Conservation (phyloP, 2,113 vertebrate species). For the Apeltes quadracus region DNA sequence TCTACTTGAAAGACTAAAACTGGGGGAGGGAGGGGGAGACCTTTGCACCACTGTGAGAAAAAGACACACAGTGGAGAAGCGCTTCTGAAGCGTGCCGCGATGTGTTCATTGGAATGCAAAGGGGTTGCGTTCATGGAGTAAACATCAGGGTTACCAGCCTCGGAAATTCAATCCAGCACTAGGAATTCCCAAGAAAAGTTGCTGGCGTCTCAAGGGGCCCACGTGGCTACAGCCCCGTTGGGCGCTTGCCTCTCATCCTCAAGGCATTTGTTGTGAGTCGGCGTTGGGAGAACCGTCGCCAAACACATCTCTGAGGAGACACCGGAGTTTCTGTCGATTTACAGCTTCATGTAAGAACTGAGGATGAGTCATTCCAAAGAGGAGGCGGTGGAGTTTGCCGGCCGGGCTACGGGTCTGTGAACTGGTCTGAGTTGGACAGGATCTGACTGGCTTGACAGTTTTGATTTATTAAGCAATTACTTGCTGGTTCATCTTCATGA, state of each 20-base stretch:
- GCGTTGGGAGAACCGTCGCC: background rate
- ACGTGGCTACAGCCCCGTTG: background rate
- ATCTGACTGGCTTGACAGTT: constrained; percentile 17
- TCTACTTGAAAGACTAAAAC: too few relatives aligned
- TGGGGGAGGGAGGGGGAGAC: too few relatives aligned
- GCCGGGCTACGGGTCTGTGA: constrained; percentile 16
- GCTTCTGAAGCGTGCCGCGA: too few relatives aligned
- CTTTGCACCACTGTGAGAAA: too few relatives aligned
- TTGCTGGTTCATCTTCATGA: constrained; percentile 6
- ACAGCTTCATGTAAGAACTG: background rate
- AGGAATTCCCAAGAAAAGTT: background rate
- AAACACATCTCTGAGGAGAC: constrained; percentile 4
- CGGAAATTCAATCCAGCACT: background rate
- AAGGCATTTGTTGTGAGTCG: background rate
- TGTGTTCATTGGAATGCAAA: too few relatives aligned
- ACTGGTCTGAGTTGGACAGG: constrained; percentile 18
- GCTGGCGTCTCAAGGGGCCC: background rate
- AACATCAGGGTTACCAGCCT: background rate
- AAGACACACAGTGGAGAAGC: too few relatives aligned
- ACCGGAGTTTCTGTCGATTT: constrained; percentile 2
- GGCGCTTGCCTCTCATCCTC: background rate
- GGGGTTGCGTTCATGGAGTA: too few relatives aligned
- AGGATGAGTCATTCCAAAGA: constrained; percentile 14
- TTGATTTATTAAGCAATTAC: constrained; percentile 52
- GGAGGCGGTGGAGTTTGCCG: background rate